Evolutionary conservation across 2,888 invertebrate genomes (phyloP).

Genomic region (Mythimna pallens): DNA sequence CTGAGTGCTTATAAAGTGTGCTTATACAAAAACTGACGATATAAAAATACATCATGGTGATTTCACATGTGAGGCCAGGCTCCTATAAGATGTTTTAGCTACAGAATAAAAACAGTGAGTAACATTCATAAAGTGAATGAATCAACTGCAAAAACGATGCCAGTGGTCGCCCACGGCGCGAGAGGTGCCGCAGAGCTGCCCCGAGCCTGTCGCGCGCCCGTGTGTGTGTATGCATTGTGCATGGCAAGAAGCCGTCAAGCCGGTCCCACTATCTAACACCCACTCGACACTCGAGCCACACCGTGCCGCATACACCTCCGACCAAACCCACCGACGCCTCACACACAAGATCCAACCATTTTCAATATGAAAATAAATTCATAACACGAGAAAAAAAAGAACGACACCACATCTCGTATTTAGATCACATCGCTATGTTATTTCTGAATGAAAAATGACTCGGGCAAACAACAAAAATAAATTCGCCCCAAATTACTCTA

Average conservation of each 20-base stretch:
- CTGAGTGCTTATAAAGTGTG: not conserved
- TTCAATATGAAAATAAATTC: conserved; percentile 53
- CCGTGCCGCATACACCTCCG: conserved; percentile 68
- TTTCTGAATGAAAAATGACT: conserved; percentile 67
- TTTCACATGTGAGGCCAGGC: conserved; percentile 33
- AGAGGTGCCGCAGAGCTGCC: conserved; percentile 48
- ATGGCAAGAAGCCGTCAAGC: conserved; percentile 80
- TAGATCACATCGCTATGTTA: conserved; percentile 60
- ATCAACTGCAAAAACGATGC: conserved; percentile 75
- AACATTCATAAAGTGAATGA: conserved; percentile 69
- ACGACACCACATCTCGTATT: conserved; percentile 54
- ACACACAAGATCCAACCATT: conserved; percentile 50
- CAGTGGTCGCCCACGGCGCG: conserved; percentile 65
- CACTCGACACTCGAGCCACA: conserved; percentile 73
- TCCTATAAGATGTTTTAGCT: conserved; percentile 46
- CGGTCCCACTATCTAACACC: conserved; percentile 85
- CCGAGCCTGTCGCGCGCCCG: conserved; percentile 41
- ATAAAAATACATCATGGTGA: conserved; percentile 24
- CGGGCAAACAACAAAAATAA: conserved; percentile 60
- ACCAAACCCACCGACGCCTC: conserved; percentile 70
- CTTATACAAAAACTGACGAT: conserved; percentile 12
- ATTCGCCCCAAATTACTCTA: conserved; percentile 58
- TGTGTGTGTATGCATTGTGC: conserved; percentile 75
- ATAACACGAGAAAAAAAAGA: conserved; percentile 57
- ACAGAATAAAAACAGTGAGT: conserved; percentile 59